A percentile compares a stretch with the other conserved stretches of the same genome.
Conservation (phyloP, 2,888 invertebrate genomes). For the Eilema sororculum region DNA sequence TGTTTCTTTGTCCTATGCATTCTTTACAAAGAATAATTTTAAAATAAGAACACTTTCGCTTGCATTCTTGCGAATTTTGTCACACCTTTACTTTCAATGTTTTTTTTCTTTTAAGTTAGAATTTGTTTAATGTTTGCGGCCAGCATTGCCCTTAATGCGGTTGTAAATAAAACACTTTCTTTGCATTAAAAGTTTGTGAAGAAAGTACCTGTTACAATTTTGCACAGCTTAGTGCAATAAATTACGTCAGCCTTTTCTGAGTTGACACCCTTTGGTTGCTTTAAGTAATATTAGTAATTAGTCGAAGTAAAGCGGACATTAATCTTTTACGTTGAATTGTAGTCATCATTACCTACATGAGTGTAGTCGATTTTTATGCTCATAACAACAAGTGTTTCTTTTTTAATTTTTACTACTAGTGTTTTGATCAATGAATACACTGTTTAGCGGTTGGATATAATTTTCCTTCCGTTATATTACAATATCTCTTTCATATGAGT, state of each 20-base stretch:
- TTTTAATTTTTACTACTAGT: constrained; percentile 14
- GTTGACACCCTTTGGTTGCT: constrained; percentile 44
- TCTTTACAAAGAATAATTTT: constrained; percentile 38
- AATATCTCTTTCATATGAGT: constrained; percentile 67
- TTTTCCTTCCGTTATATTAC: constrained; percentile 59
- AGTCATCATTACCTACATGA: constrained; percentile 12
- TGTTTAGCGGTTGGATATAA: constrained; percentile 38
- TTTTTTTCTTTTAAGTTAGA: constrained; percentile 49
- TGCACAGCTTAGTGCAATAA: constrained; percentile 58
- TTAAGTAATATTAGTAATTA: constrained; percentile 47
- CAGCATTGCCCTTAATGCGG: constrained; percentile 64
- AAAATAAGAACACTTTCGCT: constrained; percentile 75
- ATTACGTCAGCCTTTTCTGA: constrained; percentile 39
- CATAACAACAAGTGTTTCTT: constrained; percentile 1
- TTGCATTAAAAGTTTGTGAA: constrained; percentile 57
- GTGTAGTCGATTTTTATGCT: background rate
- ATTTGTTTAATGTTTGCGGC: constrained; percentile 76
- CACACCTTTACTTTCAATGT: constrained; percentile 72
- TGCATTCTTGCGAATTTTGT: constrained; percentile 69
- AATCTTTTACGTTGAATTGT: constrained; percentile 27
- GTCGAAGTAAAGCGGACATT: constrained; percentile 35
- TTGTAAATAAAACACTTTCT: constrained; percentile 82
- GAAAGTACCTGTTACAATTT: constrained; percentile 80
- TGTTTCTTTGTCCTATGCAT: constrained; percentile 57
- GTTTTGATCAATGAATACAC: constrained; percentile 51